These are phyloP conservation scores for Streblospio benedicti DNA, from an alignment of 1,140 invertebrate species.

Conservation along the genomic window DNA sequence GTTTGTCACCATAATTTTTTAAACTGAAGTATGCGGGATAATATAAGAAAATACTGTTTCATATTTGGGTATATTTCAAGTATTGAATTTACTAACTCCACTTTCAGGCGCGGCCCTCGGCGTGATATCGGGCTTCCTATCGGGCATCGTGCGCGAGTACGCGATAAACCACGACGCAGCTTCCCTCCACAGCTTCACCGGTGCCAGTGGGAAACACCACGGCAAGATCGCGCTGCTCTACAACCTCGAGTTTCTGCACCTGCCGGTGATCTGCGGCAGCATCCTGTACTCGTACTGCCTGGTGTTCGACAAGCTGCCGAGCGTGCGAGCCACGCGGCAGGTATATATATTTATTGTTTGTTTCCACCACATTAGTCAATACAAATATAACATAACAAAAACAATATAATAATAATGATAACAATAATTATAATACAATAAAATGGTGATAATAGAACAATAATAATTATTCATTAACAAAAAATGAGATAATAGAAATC, in stretches of 20 bases:
- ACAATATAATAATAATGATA: background rate
- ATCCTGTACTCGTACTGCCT: background rate
- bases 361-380: background rate
- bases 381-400: background rate
- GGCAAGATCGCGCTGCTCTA: background rate
- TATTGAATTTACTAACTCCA: no score
- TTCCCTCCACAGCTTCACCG: no score
- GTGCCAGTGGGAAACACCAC: no score
- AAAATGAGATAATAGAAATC: no score
- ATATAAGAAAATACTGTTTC: no score
- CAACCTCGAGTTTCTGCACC: background rate
- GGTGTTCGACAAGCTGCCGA: background rate
- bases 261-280: background rate
- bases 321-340: background rate
- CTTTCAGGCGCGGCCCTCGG: background rate
- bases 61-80: no score
- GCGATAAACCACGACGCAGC: no score
- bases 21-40: no score
- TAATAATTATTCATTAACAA: no score
- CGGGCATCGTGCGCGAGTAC: background rate
- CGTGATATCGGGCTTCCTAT: background rate
- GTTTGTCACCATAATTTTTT: no score
- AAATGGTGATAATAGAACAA: no score
- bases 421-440: no score
- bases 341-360: background rate